Conservation (phyloP, 2,888 invertebrate genomes). For the Sericinus montela region DNA sequence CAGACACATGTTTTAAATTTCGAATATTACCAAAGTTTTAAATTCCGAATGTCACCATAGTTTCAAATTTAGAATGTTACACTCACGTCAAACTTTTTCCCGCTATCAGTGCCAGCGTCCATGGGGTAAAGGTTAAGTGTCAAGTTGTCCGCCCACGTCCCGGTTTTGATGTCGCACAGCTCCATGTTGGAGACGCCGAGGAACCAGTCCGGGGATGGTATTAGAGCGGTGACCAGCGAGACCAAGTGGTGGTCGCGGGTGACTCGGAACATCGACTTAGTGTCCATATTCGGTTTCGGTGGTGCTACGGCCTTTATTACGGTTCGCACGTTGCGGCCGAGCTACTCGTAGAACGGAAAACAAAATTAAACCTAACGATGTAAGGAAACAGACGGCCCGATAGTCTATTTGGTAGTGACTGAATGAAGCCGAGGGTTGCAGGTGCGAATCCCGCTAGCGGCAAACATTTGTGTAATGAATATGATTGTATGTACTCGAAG, state of each 20-base stretch:
- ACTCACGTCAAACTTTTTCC: conserved; percentile 90
- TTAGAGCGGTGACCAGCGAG: conserved; percentile 56
- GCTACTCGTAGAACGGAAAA: conserved; percentile 23
- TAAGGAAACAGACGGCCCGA: too few relatives aligned
- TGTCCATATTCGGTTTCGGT: conserved; percentile 43
- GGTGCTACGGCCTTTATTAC: conserved; percentile 63
- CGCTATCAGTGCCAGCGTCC: conserved; percentile 97
- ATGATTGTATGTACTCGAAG: too few relatives aligned
- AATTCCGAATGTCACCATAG: too few relatives aligned
- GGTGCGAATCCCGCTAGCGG: too few relatives aligned
- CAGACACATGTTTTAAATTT: too few relatives aligned
- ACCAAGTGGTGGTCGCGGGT: conserved; percentile 56
- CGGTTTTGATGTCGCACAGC: conserved; percentile 88
- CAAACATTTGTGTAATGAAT: too few relatives aligned
- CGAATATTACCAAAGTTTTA: too few relatives aligned
- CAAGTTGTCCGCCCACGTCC: conserved; percentile 87
- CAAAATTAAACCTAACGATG: too few relatives aligned
- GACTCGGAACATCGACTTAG: conserved; percentile 53
- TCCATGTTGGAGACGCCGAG: conserved; percentile 94
- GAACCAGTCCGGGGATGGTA: conserved; percentile 95
- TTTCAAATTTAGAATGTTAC: neutral
- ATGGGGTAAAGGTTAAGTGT: conserved; percentile 93
- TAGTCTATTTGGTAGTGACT: too few relatives aligned
- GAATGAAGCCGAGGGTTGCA: too few relatives aligned
- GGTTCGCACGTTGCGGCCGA: conserved; percentile 53